A percentile compares a stretch with the other conserved stretches of the same genome.
These are phyloP conservation scores for Armadillidium nasatum DNA, from an alignment of 1,140 invertebrate genomes.

Conservation along the genomic window DNA sequence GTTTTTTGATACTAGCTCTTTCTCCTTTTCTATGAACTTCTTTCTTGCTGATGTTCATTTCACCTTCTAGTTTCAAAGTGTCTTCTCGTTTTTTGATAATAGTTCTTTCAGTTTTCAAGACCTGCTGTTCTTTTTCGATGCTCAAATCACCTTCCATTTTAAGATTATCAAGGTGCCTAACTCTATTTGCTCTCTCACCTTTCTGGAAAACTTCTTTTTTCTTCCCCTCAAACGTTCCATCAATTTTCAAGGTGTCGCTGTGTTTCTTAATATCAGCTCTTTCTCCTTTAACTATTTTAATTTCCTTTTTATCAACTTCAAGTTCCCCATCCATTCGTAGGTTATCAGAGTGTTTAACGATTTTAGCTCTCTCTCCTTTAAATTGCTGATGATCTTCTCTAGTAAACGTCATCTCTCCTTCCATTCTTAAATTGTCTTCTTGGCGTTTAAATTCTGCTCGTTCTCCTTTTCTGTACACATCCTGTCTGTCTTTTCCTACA, in stretches of 20 bases:
- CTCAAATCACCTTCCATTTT: constrained; percentile 58
- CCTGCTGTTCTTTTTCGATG: constrained; percentile 40
- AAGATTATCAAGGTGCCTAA: constrained; percentile 53
- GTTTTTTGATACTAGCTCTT: constrained; percentile 48
- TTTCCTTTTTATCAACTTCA: neutral
- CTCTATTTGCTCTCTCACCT: constrained; percentile 51
- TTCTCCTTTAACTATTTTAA: constrained; percentile 35
- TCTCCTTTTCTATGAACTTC: constrained; percentile 48
- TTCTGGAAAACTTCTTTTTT: constrained; percentile 1
- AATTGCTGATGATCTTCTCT: constrained; percentile 52
- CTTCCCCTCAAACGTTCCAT: constrained; percentile 48
- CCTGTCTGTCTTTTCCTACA: constrained; percentile 35
- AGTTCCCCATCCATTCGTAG: constrained; percentile 37
- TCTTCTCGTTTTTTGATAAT: neutral
- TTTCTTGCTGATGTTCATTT: constrained; percentile 49
- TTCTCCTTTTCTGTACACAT: constrained; percentile 46
- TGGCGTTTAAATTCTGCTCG: constrained; percentile 51
- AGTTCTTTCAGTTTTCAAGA: constrained; percentile 45
- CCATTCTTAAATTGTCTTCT: constrained; percentile 56
- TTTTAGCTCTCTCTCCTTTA: constrained; percentile 40
- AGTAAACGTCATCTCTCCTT: constrained; percentile 51
- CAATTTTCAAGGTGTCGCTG: constrained; percentile 54
- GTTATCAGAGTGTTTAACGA: constrained; percentile 43
- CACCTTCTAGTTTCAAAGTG: neutral
- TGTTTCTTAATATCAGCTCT: constrained; percentile 50